A percentile compares a stretch with the other conserved stretches of the same genome.
These are phyloP conservation scores for Dascyllus trimaculatus DNA, from an alignment of 2,113 vertebrate species.

Conservation along the genomic window DNA sequence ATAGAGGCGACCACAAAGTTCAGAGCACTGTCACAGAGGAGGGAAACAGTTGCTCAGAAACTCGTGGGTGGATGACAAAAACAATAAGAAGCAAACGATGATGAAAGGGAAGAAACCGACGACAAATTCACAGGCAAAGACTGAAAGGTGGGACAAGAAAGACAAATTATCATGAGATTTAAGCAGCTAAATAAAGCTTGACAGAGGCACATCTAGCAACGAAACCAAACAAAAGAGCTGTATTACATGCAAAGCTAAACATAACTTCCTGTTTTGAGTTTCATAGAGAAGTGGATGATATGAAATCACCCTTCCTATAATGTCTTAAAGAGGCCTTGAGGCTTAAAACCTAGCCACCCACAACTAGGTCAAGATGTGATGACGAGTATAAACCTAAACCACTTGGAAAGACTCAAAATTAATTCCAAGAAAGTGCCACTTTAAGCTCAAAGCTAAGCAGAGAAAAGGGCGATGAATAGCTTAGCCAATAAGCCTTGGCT, in stretches of 20 bases:
- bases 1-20: slow-evolving; percentile 36
- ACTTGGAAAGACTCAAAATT: slow-evolving; percentile 47
- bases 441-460: slow-evolving; percentile 52
- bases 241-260: not conserved
- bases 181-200: not conserved
- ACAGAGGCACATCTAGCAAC: not conserved
- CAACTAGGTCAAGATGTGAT: slow-evolving; percentile 62
- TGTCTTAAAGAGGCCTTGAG: not conserved
- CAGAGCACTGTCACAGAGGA: slow-evolving; percentile 26
- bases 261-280: slow-evolving; percentile 71
- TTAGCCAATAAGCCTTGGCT: slow-evolving; percentile 45
- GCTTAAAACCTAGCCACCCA: not conserved
- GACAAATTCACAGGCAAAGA: not conserved
- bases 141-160: not conserved
- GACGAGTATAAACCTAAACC: slow-evolving; percentile 15
- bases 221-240: not conserved
- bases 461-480: slow-evolving; percentile 38
- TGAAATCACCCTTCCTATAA: slow-evolving; percentile 17
- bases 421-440: slow-evolving; percentile 59
- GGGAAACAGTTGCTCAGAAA: slow-evolving; percentile 12
- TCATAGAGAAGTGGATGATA: slow-evolving; percentile 65
- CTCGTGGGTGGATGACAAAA: not conserved
- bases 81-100: not conserved
- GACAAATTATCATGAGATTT: not conserved
- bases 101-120: not conserved